These are phyloP conservation scores for Neoaliturus tenellus DNA, from an alignment of 2,888 invertebrate genomes.

Conservation along the genomic window DNA sequence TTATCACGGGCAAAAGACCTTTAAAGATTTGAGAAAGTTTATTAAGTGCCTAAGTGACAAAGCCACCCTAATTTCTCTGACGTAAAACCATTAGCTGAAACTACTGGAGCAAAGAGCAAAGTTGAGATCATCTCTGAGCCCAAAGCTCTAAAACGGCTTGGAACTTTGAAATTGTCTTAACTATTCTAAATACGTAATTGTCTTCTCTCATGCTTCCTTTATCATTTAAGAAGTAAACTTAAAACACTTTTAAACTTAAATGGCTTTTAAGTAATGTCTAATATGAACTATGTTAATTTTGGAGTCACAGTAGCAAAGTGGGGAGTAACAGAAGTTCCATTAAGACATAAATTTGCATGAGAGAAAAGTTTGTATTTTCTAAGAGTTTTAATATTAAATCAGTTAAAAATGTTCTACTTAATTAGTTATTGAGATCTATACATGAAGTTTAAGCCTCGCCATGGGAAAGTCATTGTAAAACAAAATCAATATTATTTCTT, in stretches of 20 bases:
- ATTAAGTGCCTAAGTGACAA: constrained; percentile 41
- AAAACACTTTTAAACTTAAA: background rate
- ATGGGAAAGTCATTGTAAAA: too few relatives aligned
- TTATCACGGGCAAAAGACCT: too few relatives aligned
- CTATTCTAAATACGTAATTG: constrained; percentile 39
- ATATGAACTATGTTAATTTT: background rate
- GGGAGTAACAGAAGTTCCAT: too few relatives aligned
- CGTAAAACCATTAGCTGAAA: constrained; percentile 35
- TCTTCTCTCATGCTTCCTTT: constrained; percentile 7
- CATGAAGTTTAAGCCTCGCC: too few relatives aligned
- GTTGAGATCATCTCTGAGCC: constrained; percentile 28
- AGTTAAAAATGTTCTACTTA: too few relatives aligned
- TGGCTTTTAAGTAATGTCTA: background rate
- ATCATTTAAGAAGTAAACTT: background rate
- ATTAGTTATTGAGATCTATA: too few relatives aligned
- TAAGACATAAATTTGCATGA: too few relatives aligned
- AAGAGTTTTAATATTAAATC: too few relatives aligned
- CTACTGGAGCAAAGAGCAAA: constrained; percentile 50
- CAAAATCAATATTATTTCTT: too few relatives aligned
- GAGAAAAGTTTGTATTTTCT: too few relatives aligned
- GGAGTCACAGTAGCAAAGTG: too few relatives aligned
- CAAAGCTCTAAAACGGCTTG: constrained; percentile 28
- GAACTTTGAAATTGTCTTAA: constrained; percentile 41
- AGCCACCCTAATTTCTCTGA: constrained; percentile 40
- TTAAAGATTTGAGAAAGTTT: constrained; percentile 18